Base-by-base conservation (phyloP, 1,140 invertebrate genomes). In the Popillia japonica region DNA sequence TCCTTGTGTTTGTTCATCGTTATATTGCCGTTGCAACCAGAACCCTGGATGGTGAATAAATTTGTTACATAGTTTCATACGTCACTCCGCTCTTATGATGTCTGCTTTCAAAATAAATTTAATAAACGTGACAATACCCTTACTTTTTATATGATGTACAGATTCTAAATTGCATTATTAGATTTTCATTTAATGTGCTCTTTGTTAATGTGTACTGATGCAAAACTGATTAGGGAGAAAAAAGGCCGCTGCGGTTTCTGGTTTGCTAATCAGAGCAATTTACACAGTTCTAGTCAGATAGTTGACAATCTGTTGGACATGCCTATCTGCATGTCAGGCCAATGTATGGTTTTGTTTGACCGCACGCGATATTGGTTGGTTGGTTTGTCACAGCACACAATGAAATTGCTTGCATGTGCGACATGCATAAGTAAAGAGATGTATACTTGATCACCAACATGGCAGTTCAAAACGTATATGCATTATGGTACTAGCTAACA, bases 271-370 rank as follows among this genome's bases (percentile, higher is more conserved):
- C 48, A 17, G 48, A 55, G 48, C 48, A 55, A 55, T 55, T 55
- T 55, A 55, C 17, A 55, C 48, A 17, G 6, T 55, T n/a, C 17
- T 17, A 55, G 14, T 55, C 14, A 17, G 48, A 55, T 17, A 55
- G 48, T 55, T 55, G 48, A 55, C 48, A 55, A 55, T 55, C 48
- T 55, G 48, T 55, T 17, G 48, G 48, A 55, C 14, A 17, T 17
- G 14, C 17, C 48, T n/a, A n/a, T 55, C 17, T 55, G 48, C 48
- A 55, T 55, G 48, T 55, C 48, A 17, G 48, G 17, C 48, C n/a
- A n/a, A 14, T 6, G 48, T 6, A 55, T 17, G 48, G 48, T 55
- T n/a, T 55, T n/a, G 48, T 55, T 55, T 55, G 14, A 55, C 48
- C 48, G 14, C 48, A 55, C 48, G 27, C 14, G 48, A 55, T 55